A percentile compares a stretch with the other conserved stretches of the same genome.
Evolutionary conservation across 2,888 invertebrate genomes (phyloP).

Genomic region (Heteropelma amictum): DNA sequence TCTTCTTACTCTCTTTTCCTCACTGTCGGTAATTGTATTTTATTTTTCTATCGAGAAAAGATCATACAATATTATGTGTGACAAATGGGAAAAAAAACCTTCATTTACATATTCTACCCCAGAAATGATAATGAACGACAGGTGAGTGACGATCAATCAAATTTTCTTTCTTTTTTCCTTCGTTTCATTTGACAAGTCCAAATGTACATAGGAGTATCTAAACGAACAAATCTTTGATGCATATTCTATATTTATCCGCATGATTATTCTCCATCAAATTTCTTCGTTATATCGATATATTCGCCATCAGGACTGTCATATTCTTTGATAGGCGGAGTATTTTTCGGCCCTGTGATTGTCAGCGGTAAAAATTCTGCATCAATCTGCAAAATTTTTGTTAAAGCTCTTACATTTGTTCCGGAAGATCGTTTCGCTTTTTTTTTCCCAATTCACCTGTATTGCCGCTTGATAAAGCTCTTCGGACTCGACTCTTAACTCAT

Average conservation of each 20-base stretch:
- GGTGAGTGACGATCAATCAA: no score
- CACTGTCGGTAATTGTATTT: no score
- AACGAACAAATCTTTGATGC: slow-evolving; percentile 9
- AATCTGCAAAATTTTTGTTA: slow-evolving; percentile 79
- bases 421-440: slow-evolving; percentile 76
- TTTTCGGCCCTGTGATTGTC: slow-evolving; percentile 83
- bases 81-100: no score
- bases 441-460: slow-evolving; percentile 85
- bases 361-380: slow-evolving; percentile 87
- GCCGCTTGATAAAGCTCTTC: slow-evolving; percentile 93
- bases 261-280: slow-evolving; percentile 72
- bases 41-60: no score
- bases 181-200: slow-evolving; percentile 9
- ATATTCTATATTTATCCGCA: background rate
- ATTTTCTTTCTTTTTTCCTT: no score
- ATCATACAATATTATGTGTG: no score
- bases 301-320: slow-evolving; percentile 95
- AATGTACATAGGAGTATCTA: background rate
- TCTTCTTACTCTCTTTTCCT: no score
- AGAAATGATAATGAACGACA: no score
- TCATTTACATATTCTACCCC: no score
- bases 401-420: background rate
- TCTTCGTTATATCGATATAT: slow-evolving; percentile 89
- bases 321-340: slow-evolving; percentile 89
- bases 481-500: slow-evolving; percentile 88